These are phyloP conservation scores for Drosophila biarmipes DNA, from an alignment of 1,140 invertebrate species.

Conservation along the genomic window DNA sequence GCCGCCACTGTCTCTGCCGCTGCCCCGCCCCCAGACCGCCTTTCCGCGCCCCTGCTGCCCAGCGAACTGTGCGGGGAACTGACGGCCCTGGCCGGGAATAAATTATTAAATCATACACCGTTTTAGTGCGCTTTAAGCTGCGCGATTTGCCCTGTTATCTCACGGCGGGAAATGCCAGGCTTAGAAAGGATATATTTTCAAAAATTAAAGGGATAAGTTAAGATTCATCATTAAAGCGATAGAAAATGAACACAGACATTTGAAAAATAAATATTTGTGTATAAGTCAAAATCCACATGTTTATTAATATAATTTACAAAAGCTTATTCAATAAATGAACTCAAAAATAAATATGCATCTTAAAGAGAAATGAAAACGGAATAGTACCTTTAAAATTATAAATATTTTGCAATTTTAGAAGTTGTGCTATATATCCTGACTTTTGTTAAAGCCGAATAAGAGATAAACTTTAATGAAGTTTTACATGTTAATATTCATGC, in stretches of 20 bases:
- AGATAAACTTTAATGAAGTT: no score
- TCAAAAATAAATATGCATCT: no score
- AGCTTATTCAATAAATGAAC: no score
- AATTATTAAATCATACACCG: slow-evolving; percentile 50
- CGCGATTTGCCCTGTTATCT: slow-evolving; percentile 8
- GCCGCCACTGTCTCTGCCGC: background rate
- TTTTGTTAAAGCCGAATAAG: no score
- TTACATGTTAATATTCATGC: no score
- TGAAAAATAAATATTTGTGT: no score
- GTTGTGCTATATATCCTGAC: no score
- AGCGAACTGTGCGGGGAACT: slow-evolving; percentile 29
- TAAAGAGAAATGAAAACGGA: no score
- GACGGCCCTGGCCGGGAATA: slow-evolving; percentile 45
- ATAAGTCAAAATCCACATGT: no score
- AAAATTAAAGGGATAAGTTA: background rate
- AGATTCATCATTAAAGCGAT: background rate
- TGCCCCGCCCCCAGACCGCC: background rate
- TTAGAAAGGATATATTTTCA: background rate
- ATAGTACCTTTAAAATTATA: no score
- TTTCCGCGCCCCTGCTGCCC: slow-evolving; percentile 13
- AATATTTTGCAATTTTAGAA: no score
- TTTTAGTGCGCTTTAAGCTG: slow-evolving; percentile 33
- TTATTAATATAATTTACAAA: no score
- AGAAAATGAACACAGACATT: background rate
- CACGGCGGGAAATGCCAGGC: background rate